phyloP scores from a whole-genome alignment of 2,113 vertebrate species.

The Glareola pratincola region DNA sequence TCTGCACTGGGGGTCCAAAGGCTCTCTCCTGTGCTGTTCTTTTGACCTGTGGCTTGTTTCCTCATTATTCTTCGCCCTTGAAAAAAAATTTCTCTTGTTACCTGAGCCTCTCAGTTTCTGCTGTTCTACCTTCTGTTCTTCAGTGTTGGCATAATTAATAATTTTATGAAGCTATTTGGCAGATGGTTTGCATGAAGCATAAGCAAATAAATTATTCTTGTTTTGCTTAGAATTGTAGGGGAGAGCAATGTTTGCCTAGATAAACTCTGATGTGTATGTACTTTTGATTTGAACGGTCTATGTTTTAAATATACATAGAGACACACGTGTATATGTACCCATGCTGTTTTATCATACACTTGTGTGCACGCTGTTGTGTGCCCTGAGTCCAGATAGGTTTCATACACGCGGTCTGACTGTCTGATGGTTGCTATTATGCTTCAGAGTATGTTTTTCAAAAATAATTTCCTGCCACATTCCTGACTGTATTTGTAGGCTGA shows the following conservation, averaged over 20 bases:
- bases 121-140: not conserved
- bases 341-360: not conserved
- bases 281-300: not conserved
- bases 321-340: not conserved
- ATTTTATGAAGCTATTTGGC: not conserved
- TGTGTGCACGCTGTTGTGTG: not conserved
- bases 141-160: not conserved
- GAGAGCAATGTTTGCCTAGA: not conserved
- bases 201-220: not conserved
- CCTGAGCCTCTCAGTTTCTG: not conserved
- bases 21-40: not conserved
- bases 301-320: not conserved
- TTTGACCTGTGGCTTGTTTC: not conserved
- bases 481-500: constrained; percentile 78
- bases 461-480: constrained; percentile 85
- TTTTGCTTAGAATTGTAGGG: not conserved
- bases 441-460: constrained; percentile 73
- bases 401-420: constrained; percentile 4
- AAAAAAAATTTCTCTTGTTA: rapidly evolving
- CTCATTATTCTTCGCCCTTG: not conserved
- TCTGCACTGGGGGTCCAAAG: not conserved
- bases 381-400: constrained; percentile 10
- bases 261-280: not conserved
- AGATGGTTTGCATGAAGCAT: not conserved
- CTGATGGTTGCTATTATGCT: constrained; percentile 73